A percentile compares a stretch with the other conserved stretches of the same genome.
Evolutionary conservation across 1,140 invertebrate genomes (phyloP).

Genomic region (Pseudomyrmex gracilis): DNA sequence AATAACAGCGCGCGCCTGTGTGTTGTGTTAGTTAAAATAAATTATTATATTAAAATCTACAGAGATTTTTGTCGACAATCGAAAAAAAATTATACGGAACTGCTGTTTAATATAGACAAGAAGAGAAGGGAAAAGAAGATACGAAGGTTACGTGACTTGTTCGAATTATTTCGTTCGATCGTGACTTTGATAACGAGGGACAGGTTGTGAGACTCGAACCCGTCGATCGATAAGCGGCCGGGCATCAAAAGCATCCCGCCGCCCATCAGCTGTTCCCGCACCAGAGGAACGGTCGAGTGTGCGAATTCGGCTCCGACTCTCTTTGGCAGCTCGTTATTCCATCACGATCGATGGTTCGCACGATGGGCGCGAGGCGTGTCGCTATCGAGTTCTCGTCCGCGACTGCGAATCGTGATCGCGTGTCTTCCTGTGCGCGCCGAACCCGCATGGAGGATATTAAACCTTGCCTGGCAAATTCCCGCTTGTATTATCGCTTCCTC

Average conservation of each 20-base stretch:
- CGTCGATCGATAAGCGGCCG: slow-evolving; percentile 50
- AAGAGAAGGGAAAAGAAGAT: not conserved
- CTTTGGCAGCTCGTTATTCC: slow-evolving; percentile 53
- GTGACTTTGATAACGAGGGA: slow-evolving; percentile 50
- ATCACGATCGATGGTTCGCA: slow-evolving; percentile 55
- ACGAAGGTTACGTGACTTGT: slow-evolving; percentile 42
- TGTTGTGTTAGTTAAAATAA: too few relatives aligned
- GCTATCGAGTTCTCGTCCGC: slow-evolving; percentile 23
- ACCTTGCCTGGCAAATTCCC: slow-evolving; percentile 33
- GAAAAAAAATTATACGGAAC: slow-evolving; percentile 45
- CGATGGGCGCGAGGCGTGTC: slow-evolving; percentile 52
- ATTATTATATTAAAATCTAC: not conserved
- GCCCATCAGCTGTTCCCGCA: slow-evolving; percentile 56
- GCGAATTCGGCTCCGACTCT: slow-evolving; percentile 40
- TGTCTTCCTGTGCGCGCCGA: slow-evolving; percentile 45
- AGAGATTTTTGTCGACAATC: slow-evolving; percentile 29
- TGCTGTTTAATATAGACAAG: slow-evolving; percentile 28
- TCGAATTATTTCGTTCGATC: slow-evolving; percentile 64
- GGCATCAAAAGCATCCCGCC: slow-evolving; percentile 52
- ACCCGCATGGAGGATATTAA: slow-evolving; percentile 48
- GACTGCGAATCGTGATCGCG: slow-evolving; percentile 27
- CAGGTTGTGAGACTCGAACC: slow-evolving; percentile 46
- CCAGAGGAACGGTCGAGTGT: not conserved
- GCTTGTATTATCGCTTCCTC: slow-evolving; percentile 51
- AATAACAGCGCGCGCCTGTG: too few relatives aligned